Percentiles rank a stretch among this genome's conserved stretches.
Conservation (phyloP, 37 sponge, comb jelly and placozoan genomes). For the Eunapius fragilis region DNA sequence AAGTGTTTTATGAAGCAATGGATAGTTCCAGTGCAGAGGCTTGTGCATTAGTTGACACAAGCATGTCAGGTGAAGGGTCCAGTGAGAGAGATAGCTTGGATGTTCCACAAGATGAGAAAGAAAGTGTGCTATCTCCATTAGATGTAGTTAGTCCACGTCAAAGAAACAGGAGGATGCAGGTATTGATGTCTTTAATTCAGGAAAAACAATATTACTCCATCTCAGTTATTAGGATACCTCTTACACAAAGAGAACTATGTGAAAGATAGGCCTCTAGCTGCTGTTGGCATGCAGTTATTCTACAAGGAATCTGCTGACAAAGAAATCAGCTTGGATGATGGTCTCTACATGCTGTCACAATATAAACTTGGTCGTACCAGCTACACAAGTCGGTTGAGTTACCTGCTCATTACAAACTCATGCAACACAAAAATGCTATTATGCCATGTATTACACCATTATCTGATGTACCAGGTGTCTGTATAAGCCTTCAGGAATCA, state of each 20-base stretch:
- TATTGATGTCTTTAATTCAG: not conserved
- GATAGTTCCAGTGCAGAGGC: not conserved
- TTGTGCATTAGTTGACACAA: not conserved
- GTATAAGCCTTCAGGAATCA: not conserved
- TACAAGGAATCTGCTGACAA: not conserved
- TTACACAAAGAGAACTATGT: not conserved
- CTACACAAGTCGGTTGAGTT: not conserved
- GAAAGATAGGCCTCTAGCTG: not conserved
- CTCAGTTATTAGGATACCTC: not conserved
- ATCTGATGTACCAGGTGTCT: not conserved
- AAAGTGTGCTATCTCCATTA: not conserved
- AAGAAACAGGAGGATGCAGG: not conserved
- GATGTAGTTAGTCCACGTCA: not conserved
- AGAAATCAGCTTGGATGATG: not conserved
- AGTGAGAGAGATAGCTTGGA: not conserved
- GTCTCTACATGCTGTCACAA: not conserved
- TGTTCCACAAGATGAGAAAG: not conserved
- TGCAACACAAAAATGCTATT: not conserved
- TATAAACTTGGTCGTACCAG: not conserved
- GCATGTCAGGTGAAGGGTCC: not conserved
- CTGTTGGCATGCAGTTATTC: not conserved
- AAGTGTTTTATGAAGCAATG: not conserved
- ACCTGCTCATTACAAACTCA: not conserved
- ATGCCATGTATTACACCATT: not conserved
- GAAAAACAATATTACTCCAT: not conserved